Evolutionary conservation across 2,113 vertebrate species (phyloP).

Genomic region (Colaptes auratus): DNA sequence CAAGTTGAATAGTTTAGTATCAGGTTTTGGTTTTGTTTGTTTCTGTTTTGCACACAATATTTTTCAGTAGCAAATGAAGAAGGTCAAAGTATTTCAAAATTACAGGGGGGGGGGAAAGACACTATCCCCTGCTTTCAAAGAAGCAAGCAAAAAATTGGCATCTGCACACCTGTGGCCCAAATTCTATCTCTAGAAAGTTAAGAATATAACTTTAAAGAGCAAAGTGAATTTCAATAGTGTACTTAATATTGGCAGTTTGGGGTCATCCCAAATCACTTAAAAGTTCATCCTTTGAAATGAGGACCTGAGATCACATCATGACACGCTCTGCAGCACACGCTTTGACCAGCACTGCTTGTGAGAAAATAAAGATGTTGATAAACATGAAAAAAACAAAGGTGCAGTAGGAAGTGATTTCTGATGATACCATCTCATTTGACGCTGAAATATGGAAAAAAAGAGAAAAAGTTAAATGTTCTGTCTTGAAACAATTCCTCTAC

Average conservation of each 20-base stretch:
- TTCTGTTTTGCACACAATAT: not conserved
- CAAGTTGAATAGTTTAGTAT: not conserved
- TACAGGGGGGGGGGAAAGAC: not conserved
- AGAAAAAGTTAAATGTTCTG: not conserved
- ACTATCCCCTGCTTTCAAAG: not conserved
- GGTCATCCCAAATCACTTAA: not conserved
- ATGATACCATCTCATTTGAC: slow-evolving; percentile 8
- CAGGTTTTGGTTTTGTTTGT: not conserved
- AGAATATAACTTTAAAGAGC: not conserved
- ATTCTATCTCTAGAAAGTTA: not conserved
- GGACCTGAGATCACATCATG: not conserved
- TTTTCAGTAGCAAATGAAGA: not conserved
- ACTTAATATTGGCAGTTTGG: not conserved
- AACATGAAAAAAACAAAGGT: not conserved
- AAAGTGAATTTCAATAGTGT: not conserved
- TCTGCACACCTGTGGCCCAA: not conserved
- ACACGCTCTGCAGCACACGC: not conserved
- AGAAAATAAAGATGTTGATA: not conserved
- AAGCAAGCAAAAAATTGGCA: not conserved
- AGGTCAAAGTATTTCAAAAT: not conserved
- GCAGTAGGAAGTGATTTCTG: not conserved
- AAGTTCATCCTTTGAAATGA: not conserved
- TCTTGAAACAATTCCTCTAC: not conserved
- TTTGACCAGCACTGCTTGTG: not conserved
- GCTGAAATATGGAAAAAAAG: not conserved